Conservation (phyloP, 1,140 invertebrate species). For the Polypedilum vanderplanki region DNA sequence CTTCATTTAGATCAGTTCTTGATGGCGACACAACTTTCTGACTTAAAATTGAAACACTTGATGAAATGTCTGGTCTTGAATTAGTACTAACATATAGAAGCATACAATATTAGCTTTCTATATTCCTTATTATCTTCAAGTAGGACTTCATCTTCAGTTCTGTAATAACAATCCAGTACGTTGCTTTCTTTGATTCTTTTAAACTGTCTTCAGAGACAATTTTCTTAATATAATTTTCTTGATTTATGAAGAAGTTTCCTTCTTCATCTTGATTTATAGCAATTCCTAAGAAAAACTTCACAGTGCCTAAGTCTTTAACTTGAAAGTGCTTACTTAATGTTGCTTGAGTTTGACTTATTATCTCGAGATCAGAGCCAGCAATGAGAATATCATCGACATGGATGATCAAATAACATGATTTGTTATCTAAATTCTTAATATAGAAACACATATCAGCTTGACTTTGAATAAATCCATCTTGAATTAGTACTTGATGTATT, state of each 20-base stretch:
- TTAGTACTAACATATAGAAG: conserved; percentile 40
- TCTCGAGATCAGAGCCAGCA: too few relatives aligned
- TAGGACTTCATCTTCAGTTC: neutral
- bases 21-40: conserved; percentile 35
- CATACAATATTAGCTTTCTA: conserved; percentile 39
- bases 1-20: conserved; percentile 37
- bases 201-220: neutral
- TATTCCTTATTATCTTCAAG: conserved; percentile 32
- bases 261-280: neutral
- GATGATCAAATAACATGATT: neutral
- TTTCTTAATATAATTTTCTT: neutral
- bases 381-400: too few relatives aligned
- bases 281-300: neutral
- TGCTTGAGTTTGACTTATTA: too few relatives aligned
- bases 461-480: conserved; percentile 32
- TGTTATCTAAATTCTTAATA: neutral
- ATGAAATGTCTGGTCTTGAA: conserved; percentile 44
- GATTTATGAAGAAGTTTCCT: neutral
- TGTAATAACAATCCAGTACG: neutral
- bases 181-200: neutral
- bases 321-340: neutral
- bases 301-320: neutral
- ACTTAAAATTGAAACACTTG: conserved; percentile 38
- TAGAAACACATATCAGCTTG: neutral
- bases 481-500: conserved; percentile 33